Percentiles rank a stretch among this genome's conserved stretches.
phyloP scores from a whole-genome alignment of 2,113 vertebrate genomes.

The Ammodytes dubius region DNA sequence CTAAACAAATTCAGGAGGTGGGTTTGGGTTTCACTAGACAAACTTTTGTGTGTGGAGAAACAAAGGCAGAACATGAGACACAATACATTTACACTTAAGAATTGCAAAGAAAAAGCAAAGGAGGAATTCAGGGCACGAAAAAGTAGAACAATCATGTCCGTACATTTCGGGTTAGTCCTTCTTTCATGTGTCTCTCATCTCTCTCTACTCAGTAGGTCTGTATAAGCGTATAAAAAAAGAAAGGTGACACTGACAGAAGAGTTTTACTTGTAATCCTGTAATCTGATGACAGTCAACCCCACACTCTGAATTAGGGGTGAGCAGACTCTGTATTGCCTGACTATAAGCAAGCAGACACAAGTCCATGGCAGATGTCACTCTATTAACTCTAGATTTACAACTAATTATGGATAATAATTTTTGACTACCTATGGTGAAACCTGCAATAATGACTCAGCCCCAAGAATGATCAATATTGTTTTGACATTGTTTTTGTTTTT shows the following conservation, averaged over 20 bases:
- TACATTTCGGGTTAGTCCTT: background rate
- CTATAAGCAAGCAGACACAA: background rate
- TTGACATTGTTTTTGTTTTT: background rate
- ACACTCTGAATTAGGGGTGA: background rate
- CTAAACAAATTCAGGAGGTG: background rate
- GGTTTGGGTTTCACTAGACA: background rate
- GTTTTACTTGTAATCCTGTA: constrained; percentile 26
- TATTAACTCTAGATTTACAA: background rate
- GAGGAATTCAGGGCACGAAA: background rate
- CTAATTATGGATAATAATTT: background rate
- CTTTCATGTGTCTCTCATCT: constrained; percentile 42
- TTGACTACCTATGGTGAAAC: background rate
- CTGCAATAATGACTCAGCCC: background rate
- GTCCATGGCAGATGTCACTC: background rate
- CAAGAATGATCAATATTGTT: background rate
- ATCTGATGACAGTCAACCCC: background rate
- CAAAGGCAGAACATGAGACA: background rate
- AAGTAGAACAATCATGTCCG: constrained; percentile 5
- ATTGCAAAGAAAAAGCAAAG: background rate
- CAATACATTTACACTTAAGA: background rate
- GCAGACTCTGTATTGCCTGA: background rate
- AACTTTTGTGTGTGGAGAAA: background rate
- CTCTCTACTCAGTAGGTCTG: background rate
- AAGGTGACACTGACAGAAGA: background rate
- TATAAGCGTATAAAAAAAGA: constrained; percentile 7